A percentile compares a stretch with the other conserved stretches of the same genome.
Conservation (phyloP, 1,140 invertebrate genomes). For the Cyphomyrmex costatus region DNA sequence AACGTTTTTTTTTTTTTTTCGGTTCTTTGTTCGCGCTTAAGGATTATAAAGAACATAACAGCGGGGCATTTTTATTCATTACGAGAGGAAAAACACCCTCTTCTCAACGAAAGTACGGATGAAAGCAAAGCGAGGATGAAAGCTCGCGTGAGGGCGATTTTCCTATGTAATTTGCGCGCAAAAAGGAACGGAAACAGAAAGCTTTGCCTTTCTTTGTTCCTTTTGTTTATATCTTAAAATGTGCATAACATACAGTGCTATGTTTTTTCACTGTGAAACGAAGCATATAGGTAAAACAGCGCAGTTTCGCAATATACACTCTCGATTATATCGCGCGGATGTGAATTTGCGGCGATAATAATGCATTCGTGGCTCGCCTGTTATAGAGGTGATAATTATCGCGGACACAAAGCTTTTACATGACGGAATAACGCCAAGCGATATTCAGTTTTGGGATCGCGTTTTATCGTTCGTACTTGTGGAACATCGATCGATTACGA, state of each 20-base stretch:
- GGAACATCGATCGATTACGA: neutral
- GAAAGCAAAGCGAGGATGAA: neutral
- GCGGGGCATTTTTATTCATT: neutral
- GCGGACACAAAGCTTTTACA: neutral
- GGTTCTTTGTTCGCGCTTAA: neutral
- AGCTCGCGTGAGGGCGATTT: neutral
- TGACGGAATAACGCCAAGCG: slow-evolving; percentile 2
- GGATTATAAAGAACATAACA: neutral
- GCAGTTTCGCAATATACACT: neutral
- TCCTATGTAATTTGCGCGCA: neutral
- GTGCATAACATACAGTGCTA: neutral
- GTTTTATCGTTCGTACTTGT: neutral
- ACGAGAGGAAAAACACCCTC: neutral
- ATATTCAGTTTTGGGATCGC: neutral
- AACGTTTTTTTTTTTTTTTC: slow-evolving; percentile 19
- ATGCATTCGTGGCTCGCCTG: slow-evolving; percentile 4
- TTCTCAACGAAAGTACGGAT: neutral
- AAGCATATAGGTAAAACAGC: neutral
- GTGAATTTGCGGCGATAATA: neutral
- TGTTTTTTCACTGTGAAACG: neutral
- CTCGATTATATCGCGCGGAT: neutral
- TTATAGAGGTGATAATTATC: slow-evolving; percentile 12
- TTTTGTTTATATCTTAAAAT: slow-evolving; percentile 13
- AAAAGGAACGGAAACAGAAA: neutral
- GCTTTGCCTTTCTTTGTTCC: neutral